Evolutionary conservation across 2,888 invertebrate genomes (phyloP).

Genomic region (Drosophila testacea): DNA sequence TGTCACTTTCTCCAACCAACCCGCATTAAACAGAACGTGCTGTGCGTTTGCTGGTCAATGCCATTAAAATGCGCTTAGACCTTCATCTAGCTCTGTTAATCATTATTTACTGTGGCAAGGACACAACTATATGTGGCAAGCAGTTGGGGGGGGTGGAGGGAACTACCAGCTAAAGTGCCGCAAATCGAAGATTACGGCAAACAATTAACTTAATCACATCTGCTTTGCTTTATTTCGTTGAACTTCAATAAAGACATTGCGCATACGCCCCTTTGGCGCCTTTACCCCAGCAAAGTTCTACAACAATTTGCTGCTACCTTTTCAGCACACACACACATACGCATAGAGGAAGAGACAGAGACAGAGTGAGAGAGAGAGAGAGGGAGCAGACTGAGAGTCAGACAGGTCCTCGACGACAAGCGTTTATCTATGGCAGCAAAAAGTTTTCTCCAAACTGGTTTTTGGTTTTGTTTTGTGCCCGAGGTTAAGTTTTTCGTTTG

Average conservation of each 20-base stretch:
- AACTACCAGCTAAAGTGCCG: slow-evolving; percentile 29
- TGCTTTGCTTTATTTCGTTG: slow-evolving; percentile 49
- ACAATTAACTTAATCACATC: slow-evolving; percentile 79
- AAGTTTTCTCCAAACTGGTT: slow-evolving; percentile 51
- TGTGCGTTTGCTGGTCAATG: slow-evolving; percentile 31
- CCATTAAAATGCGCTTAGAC: slow-evolving; percentile 77
- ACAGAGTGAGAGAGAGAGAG: not conserved
- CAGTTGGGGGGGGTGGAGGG: too few species aligned
- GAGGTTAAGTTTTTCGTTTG: slow-evolving; percentile 81
- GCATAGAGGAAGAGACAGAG: not conserved
- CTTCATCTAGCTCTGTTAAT: slow-evolving; percentile 66
- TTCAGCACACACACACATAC: slow-evolving; percentile 12
- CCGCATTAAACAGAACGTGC: slow-evolving; percentile 23
- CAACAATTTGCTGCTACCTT: slow-evolving; percentile 64
- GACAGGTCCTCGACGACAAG: slow-evolving; percentile 55
- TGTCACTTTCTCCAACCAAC: not conserved
- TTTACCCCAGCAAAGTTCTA: slow-evolving; percentile 34
- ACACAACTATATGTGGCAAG: slow-evolving; percentile 9
- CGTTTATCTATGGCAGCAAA: slow-evolving; percentile 70
- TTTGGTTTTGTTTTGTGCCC: slow-evolving; percentile 40
- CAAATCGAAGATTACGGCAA: slow-evolving; percentile 77
- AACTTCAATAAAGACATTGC: slow-evolving; percentile 64
- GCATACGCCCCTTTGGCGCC: slow-evolving; percentile 55
- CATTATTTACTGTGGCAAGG: slow-evolving; percentile 65
- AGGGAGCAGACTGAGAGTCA: not conserved